phyloP scores from a whole-genome alignment of 2,113 vertebrate genomes.

The Xiphorhynchus elegans region DNA sequence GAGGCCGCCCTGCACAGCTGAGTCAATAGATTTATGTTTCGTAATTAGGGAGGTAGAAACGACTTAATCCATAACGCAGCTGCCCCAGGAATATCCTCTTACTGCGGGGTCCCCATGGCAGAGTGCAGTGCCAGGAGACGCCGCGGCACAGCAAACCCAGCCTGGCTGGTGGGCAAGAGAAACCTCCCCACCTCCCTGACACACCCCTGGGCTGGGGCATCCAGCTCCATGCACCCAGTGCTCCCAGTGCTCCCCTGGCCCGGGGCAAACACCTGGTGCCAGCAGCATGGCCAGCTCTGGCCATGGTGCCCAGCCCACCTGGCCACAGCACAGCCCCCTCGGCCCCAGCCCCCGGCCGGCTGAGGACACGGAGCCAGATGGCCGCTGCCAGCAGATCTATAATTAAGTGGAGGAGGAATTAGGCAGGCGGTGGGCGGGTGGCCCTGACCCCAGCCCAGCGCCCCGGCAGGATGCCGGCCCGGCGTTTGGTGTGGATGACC shows the following conservation, averaged over 20 bases:
- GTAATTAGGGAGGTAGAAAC: slow-evolving; percentile 39
- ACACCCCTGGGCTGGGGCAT: too few species aligned
- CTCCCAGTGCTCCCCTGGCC: neutral
- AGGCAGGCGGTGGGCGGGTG: neutral
- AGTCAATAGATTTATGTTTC: slow-evolving; percentile 9
- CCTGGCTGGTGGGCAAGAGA: neutral
- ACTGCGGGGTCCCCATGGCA: neutral
- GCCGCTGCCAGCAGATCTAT: slow-evolving; percentile 17
- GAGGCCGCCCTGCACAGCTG: neutral
- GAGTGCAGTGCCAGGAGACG: neutral
- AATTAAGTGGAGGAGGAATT: slow-evolving; percentile 28
- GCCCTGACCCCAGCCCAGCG: neutral
- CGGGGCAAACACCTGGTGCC: accelerated
- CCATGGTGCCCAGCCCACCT: neutral
- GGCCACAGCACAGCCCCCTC: accelerated
- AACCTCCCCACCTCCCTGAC: accelerated
- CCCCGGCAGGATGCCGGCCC: slow-evolving; percentile 20
- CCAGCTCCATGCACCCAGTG: accelerated
- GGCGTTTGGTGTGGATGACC: slow-evolving; percentile 41
- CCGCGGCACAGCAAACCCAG: accelerated
- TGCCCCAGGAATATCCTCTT: slow-evolving; percentile 23
- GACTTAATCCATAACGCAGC: neutral
- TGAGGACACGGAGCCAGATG: slow-evolving; percentile 39
- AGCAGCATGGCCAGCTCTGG: accelerated
- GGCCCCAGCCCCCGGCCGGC: neutral